Evolutionary conservation across 1,140 invertebrate species (phyloP), one percentile per base, ranked within the genome.

Genomic region (Pseudomyrmex flavicornis): DNA sequence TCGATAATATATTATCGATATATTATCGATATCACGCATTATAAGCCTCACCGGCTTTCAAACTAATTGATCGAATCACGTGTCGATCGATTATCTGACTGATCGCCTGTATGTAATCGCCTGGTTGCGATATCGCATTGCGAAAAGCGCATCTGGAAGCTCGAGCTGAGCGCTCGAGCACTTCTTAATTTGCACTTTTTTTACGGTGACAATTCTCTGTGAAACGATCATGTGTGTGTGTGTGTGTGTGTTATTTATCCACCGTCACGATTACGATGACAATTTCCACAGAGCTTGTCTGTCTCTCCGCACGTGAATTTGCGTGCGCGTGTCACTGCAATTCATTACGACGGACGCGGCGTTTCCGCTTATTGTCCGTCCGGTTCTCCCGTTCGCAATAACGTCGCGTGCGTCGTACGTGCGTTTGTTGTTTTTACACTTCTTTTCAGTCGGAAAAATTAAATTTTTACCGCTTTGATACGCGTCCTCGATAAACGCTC

Each of bases 341-440:
- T 74, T 82, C 58, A 74, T 82, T 74, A 82, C 58, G 46, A 44
- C 50, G 26, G 58, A 82, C 50, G 17, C 35, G 59, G 77, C 54
- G 70, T 59, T 85, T 82, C 61, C 83, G 76, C 59, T 73, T 82
- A 75, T 83, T 70, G 69, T 74, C 58, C 59, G 50, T 69, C 65
- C 54, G 12, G 44, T 58, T 66, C 59, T 56, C 17, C 74, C 63
- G 35, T 66, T 50, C 48, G 62, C 35, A n/a, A n/a, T 63, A 63
- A 44, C 61, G 35, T 9, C 22, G 12, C 2, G 61, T 17, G 44
- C 17, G 44, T 26, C 26, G 26, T 26, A 26, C 1, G 26, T 26
- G 26, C 26, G 56, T 20, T 10, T n/a, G 62, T 7, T n/a, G 17
- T 58, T 69, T 68, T 69, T 66, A 4, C 10, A 58, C 5, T 35